Conservation (phyloP, 2,888 invertebrate genomes). For the Geotrupes spiniger region DNA sequence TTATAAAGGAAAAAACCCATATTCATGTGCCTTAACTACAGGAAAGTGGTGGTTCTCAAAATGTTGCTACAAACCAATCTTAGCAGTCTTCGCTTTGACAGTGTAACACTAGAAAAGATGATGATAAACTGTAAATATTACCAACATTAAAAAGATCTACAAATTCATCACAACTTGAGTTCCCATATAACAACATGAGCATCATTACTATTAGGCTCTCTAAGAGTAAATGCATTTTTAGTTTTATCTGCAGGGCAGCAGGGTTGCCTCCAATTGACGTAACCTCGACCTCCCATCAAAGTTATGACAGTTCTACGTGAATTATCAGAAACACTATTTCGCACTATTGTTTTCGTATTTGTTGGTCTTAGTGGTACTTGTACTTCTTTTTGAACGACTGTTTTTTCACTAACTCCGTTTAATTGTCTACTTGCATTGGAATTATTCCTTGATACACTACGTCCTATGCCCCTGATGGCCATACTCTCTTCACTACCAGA, state of each 20-base stretch:
- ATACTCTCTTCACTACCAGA: conserved; percentile 85
- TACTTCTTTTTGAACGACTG: conserved; percentile 16
- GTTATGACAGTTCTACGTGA: conserved; percentile 76
- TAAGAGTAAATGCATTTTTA: conserved; percentile 52
- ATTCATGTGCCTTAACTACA: no score
- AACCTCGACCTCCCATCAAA: conserved; percentile 84
- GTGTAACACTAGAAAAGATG: neutral
- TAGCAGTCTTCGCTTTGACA: no score
- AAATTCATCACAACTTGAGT: conserved; percentile 65
- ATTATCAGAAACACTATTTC: conserved; percentile 33
- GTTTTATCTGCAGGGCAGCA: conserved; percentile 58
- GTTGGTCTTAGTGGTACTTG: conserved; percentile 20
- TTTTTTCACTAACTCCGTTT: conserved; percentile 42
- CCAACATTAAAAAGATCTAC: conserved; percentile 11
- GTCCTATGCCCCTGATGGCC: conserved; percentile 59
- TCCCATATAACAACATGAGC: conserved; percentile 92
- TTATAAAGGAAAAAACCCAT: no score
- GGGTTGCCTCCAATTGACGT: conserved; percentile 80
- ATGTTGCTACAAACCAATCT: no score
- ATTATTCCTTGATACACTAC: conserved; percentile 72
- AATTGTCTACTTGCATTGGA: conserved; percentile 70
- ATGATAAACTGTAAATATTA: conserved; percentile 13
- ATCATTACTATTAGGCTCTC: conserved; percentile 76
- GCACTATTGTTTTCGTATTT: conserved; percentile 35
- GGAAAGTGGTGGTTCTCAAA: no score